Evolutionary conservation across 2,888 invertebrate species (phyloP).

Genomic region (Folsomia manolachei): DNA sequence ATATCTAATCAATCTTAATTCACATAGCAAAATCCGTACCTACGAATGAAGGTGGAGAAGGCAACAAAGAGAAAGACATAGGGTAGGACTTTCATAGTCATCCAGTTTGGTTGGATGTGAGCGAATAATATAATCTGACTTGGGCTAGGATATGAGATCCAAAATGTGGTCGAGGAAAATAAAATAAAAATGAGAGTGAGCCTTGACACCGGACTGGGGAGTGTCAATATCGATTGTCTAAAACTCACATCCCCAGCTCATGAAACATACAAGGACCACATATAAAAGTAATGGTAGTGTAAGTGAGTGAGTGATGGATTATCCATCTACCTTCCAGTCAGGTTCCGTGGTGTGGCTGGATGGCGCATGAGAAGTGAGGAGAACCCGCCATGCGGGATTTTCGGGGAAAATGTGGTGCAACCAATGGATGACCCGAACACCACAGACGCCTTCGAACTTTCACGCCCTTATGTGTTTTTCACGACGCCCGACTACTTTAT

Average conservation of each 20-base stretch:
- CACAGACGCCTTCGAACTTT: slow-evolving; percentile 50
- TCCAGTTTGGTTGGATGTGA: no score
- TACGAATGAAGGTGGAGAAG: no score
- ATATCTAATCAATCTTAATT: no score
- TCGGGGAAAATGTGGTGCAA: slow-evolving; percentile 50
- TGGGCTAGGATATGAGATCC: neutral
- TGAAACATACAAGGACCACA: no score
- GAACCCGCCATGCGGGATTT: slow-evolving; percentile 50
- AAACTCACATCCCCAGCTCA: no score
- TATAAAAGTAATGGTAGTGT: no score
- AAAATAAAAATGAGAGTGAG: neutral
- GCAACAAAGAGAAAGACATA: no score
- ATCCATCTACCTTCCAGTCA: no score
- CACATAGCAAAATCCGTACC: no score
- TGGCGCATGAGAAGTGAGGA: slow-evolving; percentile 49
- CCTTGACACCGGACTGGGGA: neutral
- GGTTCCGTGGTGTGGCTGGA: no score
- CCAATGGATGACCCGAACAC: slow-evolving; percentile 52
- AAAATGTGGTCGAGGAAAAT: neutral
- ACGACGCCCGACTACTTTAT: slow-evolving; percentile 51
- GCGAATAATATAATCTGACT: neutral
- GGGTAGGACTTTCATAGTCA: no score
- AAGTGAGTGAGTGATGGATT: no score
- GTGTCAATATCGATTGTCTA: neutral
- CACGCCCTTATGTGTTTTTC: slow-evolving; percentile 51